Conservation (phyloP, 35 echinoderm and acorn worm species). For the Chiridota heheva region DNA sequence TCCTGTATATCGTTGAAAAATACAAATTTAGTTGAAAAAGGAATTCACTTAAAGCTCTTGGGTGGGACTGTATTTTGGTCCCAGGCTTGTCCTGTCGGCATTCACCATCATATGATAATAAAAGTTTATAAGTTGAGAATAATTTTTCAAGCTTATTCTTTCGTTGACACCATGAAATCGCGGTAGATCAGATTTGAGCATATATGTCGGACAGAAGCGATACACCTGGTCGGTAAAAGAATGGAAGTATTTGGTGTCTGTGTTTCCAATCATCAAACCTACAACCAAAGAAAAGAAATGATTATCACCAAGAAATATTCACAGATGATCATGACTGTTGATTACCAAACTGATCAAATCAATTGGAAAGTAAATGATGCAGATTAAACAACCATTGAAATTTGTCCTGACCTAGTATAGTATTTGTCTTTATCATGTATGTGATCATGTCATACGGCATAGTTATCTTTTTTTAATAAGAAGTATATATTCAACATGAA, state of each 20-base stretch:
- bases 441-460: too few species aligned
- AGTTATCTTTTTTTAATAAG: too few species aligned
- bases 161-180: constrained; percentile 90
- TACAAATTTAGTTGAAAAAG: too few species aligned
- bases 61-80: neutral
- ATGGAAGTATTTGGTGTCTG: constrained; percentile 68
- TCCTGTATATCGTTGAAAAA: too few species aligned
- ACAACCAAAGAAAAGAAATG: neutral
- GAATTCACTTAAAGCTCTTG: constrained; percentile 13
- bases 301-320: neutral
- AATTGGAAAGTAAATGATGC: too few species aligned
- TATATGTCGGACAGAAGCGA: constrained; percentile 68
- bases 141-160: constrained; percentile 69
- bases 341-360: too few species aligned
- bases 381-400: too few species aligned
- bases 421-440: too few species aligned
- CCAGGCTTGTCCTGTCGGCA: constrained; percentile 29
- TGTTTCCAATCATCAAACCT: constrained; percentile 83
- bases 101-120: constrained; percentile 71
- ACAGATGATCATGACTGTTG: neutral
- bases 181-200: constrained; percentile 42
- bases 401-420: too few species aligned
- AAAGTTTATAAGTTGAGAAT: constrained; percentile 62
- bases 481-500: too few species aligned
- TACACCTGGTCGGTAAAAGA: constrained; percentile 58